Conservation (phyloP, 2,888 invertebrate genomes). For the Rhingia campestris region DNA sequence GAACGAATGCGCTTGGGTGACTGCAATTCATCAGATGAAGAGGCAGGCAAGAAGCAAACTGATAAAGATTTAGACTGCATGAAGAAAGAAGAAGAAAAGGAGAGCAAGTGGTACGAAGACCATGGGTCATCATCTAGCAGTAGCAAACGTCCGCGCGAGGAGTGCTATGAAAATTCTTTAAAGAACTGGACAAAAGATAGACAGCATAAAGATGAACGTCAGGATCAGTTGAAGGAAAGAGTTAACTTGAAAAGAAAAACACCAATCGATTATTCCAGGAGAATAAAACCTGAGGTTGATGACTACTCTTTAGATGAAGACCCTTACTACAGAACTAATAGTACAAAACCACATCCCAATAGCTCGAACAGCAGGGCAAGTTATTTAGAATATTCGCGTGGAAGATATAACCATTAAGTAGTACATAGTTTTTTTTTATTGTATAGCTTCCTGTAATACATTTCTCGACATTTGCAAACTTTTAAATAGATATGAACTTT, state of each 20-base stretch:
- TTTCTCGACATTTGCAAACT: too few species aligned
- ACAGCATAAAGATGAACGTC: neutral
- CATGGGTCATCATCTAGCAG: conserved; percentile 3
- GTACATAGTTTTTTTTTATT: too few species aligned
- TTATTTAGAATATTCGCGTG: too few species aligned
- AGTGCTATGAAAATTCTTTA: conserved; percentile 3
- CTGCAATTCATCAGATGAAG: conserved; percentile 46
- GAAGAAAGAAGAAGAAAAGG: conserved; percentile 22
- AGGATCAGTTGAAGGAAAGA: neutral
- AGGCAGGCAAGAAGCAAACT: conserved; percentile 28
- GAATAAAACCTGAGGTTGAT: neutral
- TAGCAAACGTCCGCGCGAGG: neutral
- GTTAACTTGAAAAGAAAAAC: neutral
- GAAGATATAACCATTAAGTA: too few species aligned
- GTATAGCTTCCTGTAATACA: too few species aligned
- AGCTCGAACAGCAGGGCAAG: too few species aligned
- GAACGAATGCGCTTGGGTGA: conserved; percentile 78
- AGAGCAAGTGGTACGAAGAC: conserved; percentile 48
- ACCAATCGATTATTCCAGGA: neutral
- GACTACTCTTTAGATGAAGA: conserved; percentile 3
- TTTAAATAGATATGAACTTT: too few species aligned
- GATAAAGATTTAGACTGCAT: conserved; percentile 32
- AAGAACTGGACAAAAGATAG: conserved; percentile 24
- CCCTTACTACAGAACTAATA: too few species aligned
- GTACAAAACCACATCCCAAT: too few species aligned